Conservation (phyloP, 2,113 vertebrate genomes). For the Limnothrissa miodon region DNA sequence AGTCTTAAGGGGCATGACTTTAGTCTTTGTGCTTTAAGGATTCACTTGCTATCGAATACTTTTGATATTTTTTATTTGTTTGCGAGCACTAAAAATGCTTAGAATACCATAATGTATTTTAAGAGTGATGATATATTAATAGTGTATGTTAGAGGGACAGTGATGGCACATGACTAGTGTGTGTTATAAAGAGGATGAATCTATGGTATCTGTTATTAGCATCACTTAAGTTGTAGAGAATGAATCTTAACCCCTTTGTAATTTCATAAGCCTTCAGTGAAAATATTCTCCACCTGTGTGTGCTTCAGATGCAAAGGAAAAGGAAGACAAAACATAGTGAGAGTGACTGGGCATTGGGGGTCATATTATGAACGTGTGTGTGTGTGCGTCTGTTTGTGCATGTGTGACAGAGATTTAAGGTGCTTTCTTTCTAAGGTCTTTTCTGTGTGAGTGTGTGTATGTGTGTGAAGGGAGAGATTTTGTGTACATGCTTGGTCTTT, state of each 20-base stretch:
- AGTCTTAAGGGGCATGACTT: too few species aligned
- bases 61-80: too few species aligned
- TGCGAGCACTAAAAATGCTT: too few species aligned
- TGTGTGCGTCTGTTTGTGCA: background rate
- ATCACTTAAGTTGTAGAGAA: background rate
- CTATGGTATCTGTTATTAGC: background rate
- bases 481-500: background rate
- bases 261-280: too few species aligned
- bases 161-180: too few species aligned
- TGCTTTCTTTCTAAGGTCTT: too few species aligned
- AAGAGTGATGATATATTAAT: too few species aligned
- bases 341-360: background rate
- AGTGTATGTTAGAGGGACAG: too few species aligned
- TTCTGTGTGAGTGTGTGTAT: background rate
- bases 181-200: background rate
- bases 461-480: background rate
- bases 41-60: too few species aligned
- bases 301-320: background rate
- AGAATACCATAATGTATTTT: too few species aligned
- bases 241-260: background rate
- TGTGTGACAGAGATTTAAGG: too few species aligned
- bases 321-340: background rate
- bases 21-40: too few species aligned
- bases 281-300: background rate
- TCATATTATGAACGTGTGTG: background rate